A percentile compares a stretch with the other conserved stretches of the same genome.
phyloP scores from a whole-genome alignment of 2,797 vertebrate species.

The Trachurus trachurus region DNA sequence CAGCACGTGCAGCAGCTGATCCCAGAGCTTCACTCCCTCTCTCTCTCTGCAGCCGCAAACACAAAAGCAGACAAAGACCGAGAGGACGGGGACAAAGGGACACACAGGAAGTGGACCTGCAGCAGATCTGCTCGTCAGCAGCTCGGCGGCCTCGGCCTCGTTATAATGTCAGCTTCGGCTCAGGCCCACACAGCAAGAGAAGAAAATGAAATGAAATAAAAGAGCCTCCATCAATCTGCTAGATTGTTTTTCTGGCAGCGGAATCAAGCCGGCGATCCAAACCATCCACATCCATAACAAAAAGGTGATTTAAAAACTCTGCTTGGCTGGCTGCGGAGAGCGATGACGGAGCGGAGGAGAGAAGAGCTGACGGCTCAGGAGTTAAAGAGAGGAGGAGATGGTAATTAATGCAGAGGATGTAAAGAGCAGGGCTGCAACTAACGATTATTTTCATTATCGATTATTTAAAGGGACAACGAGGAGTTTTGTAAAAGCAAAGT shows the following conservation, averaged over 20 bases:
- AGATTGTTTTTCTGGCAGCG: constrained; percentile 43
- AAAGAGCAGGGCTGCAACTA: background rate
- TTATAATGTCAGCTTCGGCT: background rate
- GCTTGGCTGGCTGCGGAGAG: background rate
- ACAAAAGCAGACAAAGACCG: too few species aligned
- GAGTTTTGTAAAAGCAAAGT: too few species aligned
- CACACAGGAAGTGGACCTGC: background rate
- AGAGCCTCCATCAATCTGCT: constrained; percentile 34
- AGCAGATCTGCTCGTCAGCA: constrained; percentile 14
- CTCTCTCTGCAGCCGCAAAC: too few species aligned
- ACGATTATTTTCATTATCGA: too few species aligned
- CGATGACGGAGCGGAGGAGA: constrained; percentile 4
- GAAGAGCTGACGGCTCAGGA: background rate
- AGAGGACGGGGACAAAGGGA: too few species aligned
- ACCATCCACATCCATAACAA: constrained; percentile 25
- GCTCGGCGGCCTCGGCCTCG: background rate
- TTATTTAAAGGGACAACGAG: too few species aligned
- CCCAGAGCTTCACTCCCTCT: too few species aligned
- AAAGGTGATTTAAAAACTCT: constrained; percentile 44
- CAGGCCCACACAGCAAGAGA: constrained; percentile 18
- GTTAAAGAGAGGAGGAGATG: background rate
- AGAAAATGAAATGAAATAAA: background rate
- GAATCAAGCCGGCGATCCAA: background rate
- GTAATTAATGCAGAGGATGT: constrained; percentile 2
- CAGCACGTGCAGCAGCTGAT: too few species aligned